These are phyloP conservation scores for Philhelius pedissequus DNA, from an alignment of 2,888 invertebrate genomes.

Conservation along the genomic window DNA sequence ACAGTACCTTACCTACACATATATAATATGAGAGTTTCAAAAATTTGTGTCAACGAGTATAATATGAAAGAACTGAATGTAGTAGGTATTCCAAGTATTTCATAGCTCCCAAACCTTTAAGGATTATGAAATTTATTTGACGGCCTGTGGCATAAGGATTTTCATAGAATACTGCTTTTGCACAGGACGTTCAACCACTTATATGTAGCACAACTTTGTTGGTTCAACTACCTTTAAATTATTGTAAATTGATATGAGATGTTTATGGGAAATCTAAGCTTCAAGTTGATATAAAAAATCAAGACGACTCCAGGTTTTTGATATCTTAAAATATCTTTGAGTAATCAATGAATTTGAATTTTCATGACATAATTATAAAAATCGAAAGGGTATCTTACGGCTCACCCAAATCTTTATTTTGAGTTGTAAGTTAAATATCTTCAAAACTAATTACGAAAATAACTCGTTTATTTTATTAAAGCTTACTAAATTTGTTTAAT, in stretches of 20 bases:
- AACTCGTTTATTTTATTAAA: no score
- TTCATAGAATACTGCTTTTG: background rate
- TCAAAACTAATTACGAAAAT: no score
- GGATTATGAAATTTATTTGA: slow-evolving; percentile 1
- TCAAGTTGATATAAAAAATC: background rate
- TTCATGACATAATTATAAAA: no score
- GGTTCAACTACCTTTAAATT: background rate
- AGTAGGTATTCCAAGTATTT: slow-evolving; percentile 6
- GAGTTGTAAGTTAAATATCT: no score
- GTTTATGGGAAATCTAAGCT: background rate
- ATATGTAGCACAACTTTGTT: background rate
- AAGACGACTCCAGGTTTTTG: no score
- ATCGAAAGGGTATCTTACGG: no score
- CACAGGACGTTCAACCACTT: background rate
- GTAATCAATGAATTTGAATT: no score
- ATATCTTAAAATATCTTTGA: no score
- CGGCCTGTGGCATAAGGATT: background rate
- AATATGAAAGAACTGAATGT: background rate
- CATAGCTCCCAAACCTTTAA: background rate
- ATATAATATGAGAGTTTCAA: background rate
- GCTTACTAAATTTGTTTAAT: no score
- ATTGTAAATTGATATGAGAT: background rate
- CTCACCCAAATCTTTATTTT: no score
- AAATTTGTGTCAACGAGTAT: slow-evolving; percentile 37
- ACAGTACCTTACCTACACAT: background rate